These are phyloP conservation scores for Caenorhabditis zanzibari DNA, from an alignment of 2,888 invertebrate species.

Conservation along the genomic window DNA sequence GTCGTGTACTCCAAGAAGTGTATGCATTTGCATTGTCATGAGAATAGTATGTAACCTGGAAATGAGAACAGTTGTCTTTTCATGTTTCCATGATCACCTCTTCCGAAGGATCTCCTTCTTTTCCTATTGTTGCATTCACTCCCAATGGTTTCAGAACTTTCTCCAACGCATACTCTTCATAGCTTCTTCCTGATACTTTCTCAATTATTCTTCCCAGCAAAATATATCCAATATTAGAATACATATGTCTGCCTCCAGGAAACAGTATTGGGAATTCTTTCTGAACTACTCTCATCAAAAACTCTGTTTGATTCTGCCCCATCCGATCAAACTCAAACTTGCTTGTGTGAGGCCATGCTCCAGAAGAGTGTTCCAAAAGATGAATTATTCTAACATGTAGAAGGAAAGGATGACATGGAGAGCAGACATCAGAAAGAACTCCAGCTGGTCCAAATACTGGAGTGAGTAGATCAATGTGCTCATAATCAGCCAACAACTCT, in stretches of 20 bases:
- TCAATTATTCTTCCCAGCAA: conserved; percentile 73
- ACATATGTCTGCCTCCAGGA: conserved; percentile 67
- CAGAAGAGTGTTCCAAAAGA: conserved; percentile 72
- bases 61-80: no score
- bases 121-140: conserved; percentile 70
- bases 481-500: conserved; percentile 64
- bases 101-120: conserved; percentile 34
- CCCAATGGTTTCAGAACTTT: conserved; percentile 63
- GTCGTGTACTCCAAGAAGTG: conserved; percentile 73
- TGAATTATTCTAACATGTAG: conserved; percentile 63
- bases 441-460: conserved; percentile 71
- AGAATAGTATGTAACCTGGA: conserved; percentile 75
- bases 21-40: conserved; percentile 79
- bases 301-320: conserved; percentile 70
- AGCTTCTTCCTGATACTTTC: conserved; percentile 69
- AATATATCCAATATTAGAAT: conserved; percentile 77
- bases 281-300: conserved; percentile 64
- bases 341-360: conserved; percentile 73
- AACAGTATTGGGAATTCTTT: conserved; percentile 56
- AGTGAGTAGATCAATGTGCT: conserved; percentile 56
- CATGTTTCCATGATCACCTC: conserved; percentile 19
- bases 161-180: conserved; percentile 66
- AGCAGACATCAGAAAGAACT: conserved; percentile 52
- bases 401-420: conserved; percentile 64
- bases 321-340: conserved; percentile 72